phyloP scores from a whole-genome alignment of 2,888 invertebrate genomes.

The Lottia gigantea region DNA sequence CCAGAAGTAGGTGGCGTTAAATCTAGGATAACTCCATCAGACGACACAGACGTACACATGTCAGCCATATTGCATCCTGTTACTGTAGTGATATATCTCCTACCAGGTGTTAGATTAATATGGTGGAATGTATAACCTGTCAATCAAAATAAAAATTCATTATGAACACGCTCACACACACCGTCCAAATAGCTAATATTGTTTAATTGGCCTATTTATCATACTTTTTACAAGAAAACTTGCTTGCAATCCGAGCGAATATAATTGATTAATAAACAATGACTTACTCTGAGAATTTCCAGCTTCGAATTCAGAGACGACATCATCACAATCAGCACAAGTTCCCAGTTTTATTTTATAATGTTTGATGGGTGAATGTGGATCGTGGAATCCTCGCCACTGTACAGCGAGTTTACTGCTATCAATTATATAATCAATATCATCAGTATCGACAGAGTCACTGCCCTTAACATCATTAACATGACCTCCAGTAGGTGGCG shows the following conservation, averaged over 20 bases:
- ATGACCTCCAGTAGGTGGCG: conserved; percentile 18
- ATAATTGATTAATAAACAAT: not conserved
- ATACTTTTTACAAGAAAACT: too few species aligned
- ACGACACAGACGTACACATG: conserved; percentile 37
- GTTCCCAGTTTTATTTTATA: conserved; percentile 38
- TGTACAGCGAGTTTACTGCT: conserved; percentile 23
- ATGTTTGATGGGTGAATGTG: conserved; percentile 31
- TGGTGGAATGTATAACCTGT: not conserved
- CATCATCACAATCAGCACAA: conserved; percentile 33
- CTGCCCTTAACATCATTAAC: conserved; percentile 17
- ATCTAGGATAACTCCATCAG: conserved; percentile 48
- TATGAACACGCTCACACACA: too few species aligned
- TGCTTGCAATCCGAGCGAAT: too few species aligned
- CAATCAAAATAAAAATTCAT: not conserved
- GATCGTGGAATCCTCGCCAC: conserved; percentile 39
- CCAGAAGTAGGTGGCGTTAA: conserved; percentile 42
- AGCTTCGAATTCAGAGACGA: conserved; percentile 23
- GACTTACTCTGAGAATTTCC: conserved; percentile 26
- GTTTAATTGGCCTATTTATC: too few species aligned
- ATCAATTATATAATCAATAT: conserved; percentile 34
- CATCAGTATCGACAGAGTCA: conserved; percentile 5
- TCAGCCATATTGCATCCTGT: conserved; percentile 45
- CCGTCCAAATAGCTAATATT: too few species aligned
- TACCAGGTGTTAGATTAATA: not conserved
- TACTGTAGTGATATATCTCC: conserved; percentile 27